Base-by-base conservation (phyloP, 2,113 vertebrate species). In the Psilopsiagon aurifrons region DNA sequence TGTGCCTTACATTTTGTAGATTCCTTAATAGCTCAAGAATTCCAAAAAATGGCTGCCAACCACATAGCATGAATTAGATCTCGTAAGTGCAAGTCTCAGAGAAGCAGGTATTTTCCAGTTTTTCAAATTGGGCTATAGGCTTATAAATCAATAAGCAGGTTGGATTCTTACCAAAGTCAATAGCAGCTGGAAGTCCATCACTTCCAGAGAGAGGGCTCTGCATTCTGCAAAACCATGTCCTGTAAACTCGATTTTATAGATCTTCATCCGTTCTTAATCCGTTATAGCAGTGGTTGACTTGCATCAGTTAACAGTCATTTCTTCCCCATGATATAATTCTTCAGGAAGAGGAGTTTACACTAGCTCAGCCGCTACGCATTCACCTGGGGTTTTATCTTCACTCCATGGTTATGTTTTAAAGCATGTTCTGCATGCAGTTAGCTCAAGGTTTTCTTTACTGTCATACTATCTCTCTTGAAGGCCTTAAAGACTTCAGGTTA, bases 331-430 rank as follows among this genome's bases (percentile, higher is more conserved):
- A 16, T 49, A 3, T 23, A 37, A 31, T 81, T 82, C 68, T 82
- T 23, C 18, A 87, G 43, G 35, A 78, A 76, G 37, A 82, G 28
- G 13, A 91, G 51, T 41, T 90, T 71, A 90, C 46, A 90, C 46
- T 90, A 76, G 46, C 25, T 91, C 66, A 37, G 29, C 47, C 35
- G 66, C 17, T 44, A 52, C 5, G 20, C 33, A 54, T 4, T 82
- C 25, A 71, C 55, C 16, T 51, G 12, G 37, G 51, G 82, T 90
- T 90, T 86, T 82, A 79, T 55, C 33, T 87, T 90, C 41, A 60
- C 39, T 64, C 39, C 60, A 0, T 19, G 13, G 57, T 43, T 75
- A 68, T 17, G 14, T 49, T 92, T 81, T 86, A 59, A 67, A 67
- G n/a, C 19, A 28, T 14, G 46, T 33, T 78, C 64, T 59, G 25